Percentiles rank a stretch among this genome's conserved stretches.
phyloP scores from a whole-genome alignment of 2,113 vertebrate genomes.

The Rhinogobius similis region DNA sequence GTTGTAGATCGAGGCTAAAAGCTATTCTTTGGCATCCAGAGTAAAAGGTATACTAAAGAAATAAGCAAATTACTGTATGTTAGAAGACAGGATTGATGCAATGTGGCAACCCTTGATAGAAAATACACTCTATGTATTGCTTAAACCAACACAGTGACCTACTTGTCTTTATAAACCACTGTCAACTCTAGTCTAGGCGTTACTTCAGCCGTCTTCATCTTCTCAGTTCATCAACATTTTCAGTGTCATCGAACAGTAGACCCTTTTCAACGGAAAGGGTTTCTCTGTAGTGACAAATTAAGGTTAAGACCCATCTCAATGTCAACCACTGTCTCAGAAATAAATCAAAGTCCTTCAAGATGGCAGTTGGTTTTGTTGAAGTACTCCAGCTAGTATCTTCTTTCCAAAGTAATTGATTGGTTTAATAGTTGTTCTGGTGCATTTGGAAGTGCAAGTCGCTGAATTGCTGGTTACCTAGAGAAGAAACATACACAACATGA shows the following conservation, averaged over 20 bases:
- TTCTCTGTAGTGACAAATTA: slow-evolving; percentile 37
- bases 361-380: slow-evolving; percentile 17
- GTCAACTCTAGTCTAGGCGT: slow-evolving; percentile 2
- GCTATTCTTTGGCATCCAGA: background rate
- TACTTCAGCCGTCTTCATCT: background rate
- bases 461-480: slow-evolving; percentile 17
- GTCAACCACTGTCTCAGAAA: slow-evolving; percentile 10
- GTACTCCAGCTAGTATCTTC: background rate
- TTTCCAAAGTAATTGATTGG: background rate
- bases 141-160: slow-evolving; percentile 4
- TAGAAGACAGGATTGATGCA: background rate
- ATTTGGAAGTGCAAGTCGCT: background rate
- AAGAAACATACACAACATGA: slow-evolving; percentile 12
- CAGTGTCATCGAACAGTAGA: slow-evolving; percentile 26
- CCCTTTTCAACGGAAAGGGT: background rate
- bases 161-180: background rate
- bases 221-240: slow-evolving; percentile 13
- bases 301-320: slow-evolving; percentile 27
- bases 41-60: background rate
- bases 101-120: too few species aligned
- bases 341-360: slow-evolving; percentile 22
- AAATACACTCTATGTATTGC: background rate
- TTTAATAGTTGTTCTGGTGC: background rate
- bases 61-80: background rate
- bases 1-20: background rate